Evolutionary conservation across 2,888 invertebrate species (phyloP).

Genomic region (Lithophane ornitopus): DNA sequence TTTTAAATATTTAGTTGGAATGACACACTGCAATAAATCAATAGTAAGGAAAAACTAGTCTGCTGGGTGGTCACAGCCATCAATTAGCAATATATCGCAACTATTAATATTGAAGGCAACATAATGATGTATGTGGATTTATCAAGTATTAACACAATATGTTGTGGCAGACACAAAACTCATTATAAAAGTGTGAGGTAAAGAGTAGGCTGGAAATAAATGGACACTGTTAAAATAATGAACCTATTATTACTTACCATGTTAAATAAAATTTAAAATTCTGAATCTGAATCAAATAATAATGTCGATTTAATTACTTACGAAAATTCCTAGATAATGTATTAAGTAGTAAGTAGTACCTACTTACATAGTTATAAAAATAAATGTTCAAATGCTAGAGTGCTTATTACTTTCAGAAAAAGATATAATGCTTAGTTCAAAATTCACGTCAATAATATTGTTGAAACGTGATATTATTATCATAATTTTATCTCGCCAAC

Average conservation of each 20-base stretch:
- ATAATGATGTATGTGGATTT: constrained; percentile 18
- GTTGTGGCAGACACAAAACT: background rate
- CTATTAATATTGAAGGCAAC: constrained; percentile 29
- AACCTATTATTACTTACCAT: background rate
- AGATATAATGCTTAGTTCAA: background rate
- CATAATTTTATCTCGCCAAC: background rate
- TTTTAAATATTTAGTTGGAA: constrained; percentile 8
- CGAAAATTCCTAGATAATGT: background rate
- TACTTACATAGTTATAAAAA: no score
- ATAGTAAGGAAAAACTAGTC: constrained; percentile 28
- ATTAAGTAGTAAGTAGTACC: background rate
- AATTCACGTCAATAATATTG: background rate
- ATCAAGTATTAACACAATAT: constrained; percentile 7
- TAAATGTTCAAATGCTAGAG: background rate
- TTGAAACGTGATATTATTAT: background rate
- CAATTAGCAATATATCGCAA: constrained; percentile 34
- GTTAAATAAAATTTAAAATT: background rate
- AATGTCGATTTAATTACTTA: background rate
- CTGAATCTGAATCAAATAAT: background rate
- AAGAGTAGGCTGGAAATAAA: constrained; percentile 11
- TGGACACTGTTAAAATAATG: background rate
- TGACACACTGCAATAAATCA: constrained; percentile 38
- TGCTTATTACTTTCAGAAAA: background rate
- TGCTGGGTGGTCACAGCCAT: constrained; percentile 32
- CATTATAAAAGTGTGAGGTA: background rate